These are phyloP conservation scores for Amiota communis DNA, from an alignment of 2,888 invertebrate species.

Conservation along the genomic window DNA sequence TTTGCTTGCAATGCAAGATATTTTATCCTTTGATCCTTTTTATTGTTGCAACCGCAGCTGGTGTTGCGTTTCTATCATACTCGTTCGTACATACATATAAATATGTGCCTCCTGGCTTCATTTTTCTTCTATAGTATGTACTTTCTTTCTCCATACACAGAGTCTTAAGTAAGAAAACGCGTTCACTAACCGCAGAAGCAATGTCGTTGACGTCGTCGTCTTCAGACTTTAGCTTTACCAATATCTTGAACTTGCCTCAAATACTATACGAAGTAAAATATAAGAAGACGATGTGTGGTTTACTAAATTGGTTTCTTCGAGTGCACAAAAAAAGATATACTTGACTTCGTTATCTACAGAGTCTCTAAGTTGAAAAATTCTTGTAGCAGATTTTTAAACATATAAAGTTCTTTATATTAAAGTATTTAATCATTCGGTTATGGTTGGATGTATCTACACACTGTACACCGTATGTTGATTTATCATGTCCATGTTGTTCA, in stretches of 20 bases:
- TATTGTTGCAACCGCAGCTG: constrained; percentile 57
- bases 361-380: too few relatives aligned
- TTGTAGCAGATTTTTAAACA: too few relatives aligned
- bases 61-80: constrained; percentile 47
- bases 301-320: background rate
- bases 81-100: background rate
- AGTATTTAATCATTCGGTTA: background rate
- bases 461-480: too few relatives aligned
- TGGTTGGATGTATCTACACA: too few relatives aligned
- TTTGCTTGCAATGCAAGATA: constrained; percentile 41
- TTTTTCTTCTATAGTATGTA: background rate
- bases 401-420: background rate
- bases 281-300: background rate
- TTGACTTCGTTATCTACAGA: constrained; percentile 9
- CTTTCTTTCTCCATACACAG: background rate
- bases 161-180: background rate
- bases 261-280: background rate
- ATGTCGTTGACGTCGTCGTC: constrained; percentile 44
- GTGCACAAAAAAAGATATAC: constrained; percentile 8
- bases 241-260: constrained; percentile 25
- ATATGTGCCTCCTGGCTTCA: background rate
- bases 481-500: background rate
- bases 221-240: constrained; percentile 14
- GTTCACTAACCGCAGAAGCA: constrained; percentile 46
- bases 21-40: constrained; percentile 59